phyloP scores from a whole-genome alignment of 2,888 invertebrate species.

The Julus scandinavius region DNA sequence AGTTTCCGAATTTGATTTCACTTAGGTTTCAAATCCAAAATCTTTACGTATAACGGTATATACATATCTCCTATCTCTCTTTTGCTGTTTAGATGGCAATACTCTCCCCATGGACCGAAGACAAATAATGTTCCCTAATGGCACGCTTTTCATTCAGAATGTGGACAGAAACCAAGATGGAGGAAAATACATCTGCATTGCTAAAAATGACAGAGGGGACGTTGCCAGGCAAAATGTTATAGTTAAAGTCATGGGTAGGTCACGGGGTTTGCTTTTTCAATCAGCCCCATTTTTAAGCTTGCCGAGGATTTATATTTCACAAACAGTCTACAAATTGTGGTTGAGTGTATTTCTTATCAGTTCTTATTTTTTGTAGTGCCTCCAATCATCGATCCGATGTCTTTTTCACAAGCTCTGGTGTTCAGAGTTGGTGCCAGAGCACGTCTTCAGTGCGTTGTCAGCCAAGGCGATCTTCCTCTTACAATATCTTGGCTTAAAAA shows the following conservation, averaged over 20 bases:
- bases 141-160: slow-evolving; percentile 55
- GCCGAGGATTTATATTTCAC: not conserved
- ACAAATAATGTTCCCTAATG: slow-evolving; percentile 54
- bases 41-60: too few species aligned
- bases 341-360: not conserved
- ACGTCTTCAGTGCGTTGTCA: slow-evolving; percentile 58
- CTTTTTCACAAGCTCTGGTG: slow-evolving; percentile 57
- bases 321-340: not conserved
- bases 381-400: slow-evolving; percentile 58
- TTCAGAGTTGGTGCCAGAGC: slow-evolving; percentile 57
- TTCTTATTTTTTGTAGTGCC: slow-evolving; percentile 55
- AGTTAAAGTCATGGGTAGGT: slow-evolving; percentile 55
- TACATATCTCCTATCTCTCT: not conserved
- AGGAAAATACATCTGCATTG: slow-evolving; percentile 53
- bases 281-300: not conserved
- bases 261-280: not conserved
- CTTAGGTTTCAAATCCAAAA: too few species aligned
- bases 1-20: too few species aligned
- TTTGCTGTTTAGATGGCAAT: slow-evolving; percentile 51
- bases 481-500: slow-evolving; percentile 58
- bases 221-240: slow-evolving; percentile 51
- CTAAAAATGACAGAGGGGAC: slow-evolving; percentile 54
- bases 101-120: slow-evolving; percentile 50
- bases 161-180: slow-evolving; percentile 54
- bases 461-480: slow-evolving; percentile 58